These are phyloP conservation scores for Hassar affinis DNA, from an alignment of 2,113 vertebrate genomes.

Conservation along the genomic window DNA sequence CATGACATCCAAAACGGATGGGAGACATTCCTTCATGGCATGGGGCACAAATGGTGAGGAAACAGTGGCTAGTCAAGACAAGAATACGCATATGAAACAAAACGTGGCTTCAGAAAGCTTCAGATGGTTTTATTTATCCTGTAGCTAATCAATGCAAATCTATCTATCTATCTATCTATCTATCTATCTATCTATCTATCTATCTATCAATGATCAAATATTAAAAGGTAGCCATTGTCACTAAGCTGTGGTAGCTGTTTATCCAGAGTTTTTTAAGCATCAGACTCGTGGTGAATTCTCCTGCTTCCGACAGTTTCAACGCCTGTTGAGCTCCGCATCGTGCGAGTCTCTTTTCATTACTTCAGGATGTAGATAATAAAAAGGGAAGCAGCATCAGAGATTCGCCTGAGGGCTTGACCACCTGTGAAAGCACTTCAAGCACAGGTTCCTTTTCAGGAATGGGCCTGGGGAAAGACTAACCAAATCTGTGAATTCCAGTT, in stretches of 20 bases:
- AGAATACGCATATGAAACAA: too few relatives aligned
- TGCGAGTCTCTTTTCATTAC: conserved; percentile 11
- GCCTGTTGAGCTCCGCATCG: not conserved
- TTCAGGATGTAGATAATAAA: conserved; percentile 33
- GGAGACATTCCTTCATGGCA: not conserved
- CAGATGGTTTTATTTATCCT: not conserved
- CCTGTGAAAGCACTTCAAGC: conserved; percentile 65
- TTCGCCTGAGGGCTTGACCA: conserved; percentile 45
- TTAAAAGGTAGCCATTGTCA: too few relatives aligned
- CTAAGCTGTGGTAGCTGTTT: not conserved
- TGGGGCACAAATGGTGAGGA: too few relatives aligned
- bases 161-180: too few relatives aligned
- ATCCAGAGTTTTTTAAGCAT: not conserved
- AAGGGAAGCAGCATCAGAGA: conserved; percentile 49
- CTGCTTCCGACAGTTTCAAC: conserved; percentile 13
- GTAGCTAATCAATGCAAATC: too few relatives aligned
- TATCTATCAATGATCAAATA: not conserved
- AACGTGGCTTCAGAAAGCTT: too few relatives aligned
- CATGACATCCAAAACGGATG: not conserved
- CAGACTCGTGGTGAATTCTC: not conserved
- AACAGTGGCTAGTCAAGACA: too few relatives aligned
- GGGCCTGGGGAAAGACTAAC: conserved; percentile 55
- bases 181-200: too few relatives aligned
- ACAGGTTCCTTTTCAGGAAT: conserved; percentile 57
- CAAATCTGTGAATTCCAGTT: conserved; percentile 61